Conservation (phyloP, 2,888 invertebrate species). For the Listrodromus nycthemerus region DNA sequence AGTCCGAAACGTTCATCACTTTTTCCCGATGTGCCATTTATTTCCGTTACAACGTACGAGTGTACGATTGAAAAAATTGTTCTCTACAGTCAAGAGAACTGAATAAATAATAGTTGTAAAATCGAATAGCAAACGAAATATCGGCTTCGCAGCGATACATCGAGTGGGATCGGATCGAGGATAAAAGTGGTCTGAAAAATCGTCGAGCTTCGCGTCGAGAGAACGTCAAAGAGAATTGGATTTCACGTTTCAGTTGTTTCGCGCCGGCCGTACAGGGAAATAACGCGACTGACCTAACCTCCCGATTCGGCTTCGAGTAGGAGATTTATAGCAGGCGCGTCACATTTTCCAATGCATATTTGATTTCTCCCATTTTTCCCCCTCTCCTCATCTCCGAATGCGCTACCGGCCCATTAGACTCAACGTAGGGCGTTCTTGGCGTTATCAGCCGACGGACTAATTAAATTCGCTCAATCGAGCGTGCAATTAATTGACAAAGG, state of each 20-base stretch:
- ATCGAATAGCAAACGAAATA: not conserved
- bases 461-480: slow-evolving; percentile 43
- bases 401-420: not conserved
- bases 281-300: slow-evolving; percentile 45
- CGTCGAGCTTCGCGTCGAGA: not conserved
- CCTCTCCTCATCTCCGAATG: not conserved
- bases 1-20: too few relatives aligned
- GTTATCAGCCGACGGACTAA: slow-evolving; percentile 27
- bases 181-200: slow-evolving; percentile 19
- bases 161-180: not conserved
- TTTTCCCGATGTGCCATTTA: too few relatives aligned
- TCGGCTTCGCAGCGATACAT: not conserved
- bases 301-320: slow-evolving; percentile 21
- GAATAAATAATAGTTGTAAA: not conserved
- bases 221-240: slow-evolving; percentile 43
- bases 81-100: not conserved
- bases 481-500: slow-evolving; percentile 32
- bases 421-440: slow-evolving; percentile 14
- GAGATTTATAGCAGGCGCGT: slow-evolving; percentile 34
- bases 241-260: slow-evolving; percentile 54
- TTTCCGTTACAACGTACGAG: too few relatives aligned
- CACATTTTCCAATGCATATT: slow-evolving; percentile 65
- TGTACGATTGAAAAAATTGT: too few relatives aligned
- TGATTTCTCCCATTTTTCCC: slow-evolving; percentile 49
- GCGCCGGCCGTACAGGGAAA: slow-evolving; percentile 48